Base-by-base conservation (phyloP, 1,140 invertebrate genomes). In the Cydia fagiglandana region DNA sequence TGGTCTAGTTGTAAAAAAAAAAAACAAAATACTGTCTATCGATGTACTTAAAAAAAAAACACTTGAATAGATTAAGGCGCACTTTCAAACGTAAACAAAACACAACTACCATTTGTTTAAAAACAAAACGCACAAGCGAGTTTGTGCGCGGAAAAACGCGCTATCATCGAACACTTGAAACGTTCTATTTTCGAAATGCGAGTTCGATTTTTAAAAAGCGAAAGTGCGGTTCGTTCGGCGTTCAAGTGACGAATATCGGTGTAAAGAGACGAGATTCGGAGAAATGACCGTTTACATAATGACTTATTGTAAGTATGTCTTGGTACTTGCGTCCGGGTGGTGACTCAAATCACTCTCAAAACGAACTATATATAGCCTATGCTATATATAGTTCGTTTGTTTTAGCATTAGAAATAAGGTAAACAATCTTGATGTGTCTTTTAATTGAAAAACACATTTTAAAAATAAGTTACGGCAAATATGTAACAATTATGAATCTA, bases 261-360 rank as follows among this genome's bases (percentile, higher is more conserved):
- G 73, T 80, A 81, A 81, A 79, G 38, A 81, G 76, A 81, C 81
- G 75, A 81, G 81, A 24, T 85, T 88, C 75, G 81, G 87, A 83
- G 86, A 87, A 87, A 87, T 87, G 84, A 53, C n/a, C 4, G 77
- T 82, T 89, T 89, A 87, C 81, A 82, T 88, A 90, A 86, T 75
- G 4, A 64, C 34, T 75, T 64, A 73, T 78, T 75, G 74, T 15
- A 30, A 30, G 30, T 30, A 30, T 4, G 30, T 30, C 1, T 56
- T 56, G 53, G 2, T 56, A 56, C 53, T 56, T 56, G 53, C 17
- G 53, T 56, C 53, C 53, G 53, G 53, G n/a, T n/a, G n/a, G 53
- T 56, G n/a, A 4, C n/a, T 13, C 12, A 4, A 50, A n/a, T 15
- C n/a, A n/a, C n/a, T n/a, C n/a, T n/a, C n/a, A n/a, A n/a, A n/a